Evolutionary conservation across 1,140 invertebrate genomes (phyloP), one percentile per base, ranked within the genome.

Genomic region (Ptiloglossa arizonensis): DNA sequence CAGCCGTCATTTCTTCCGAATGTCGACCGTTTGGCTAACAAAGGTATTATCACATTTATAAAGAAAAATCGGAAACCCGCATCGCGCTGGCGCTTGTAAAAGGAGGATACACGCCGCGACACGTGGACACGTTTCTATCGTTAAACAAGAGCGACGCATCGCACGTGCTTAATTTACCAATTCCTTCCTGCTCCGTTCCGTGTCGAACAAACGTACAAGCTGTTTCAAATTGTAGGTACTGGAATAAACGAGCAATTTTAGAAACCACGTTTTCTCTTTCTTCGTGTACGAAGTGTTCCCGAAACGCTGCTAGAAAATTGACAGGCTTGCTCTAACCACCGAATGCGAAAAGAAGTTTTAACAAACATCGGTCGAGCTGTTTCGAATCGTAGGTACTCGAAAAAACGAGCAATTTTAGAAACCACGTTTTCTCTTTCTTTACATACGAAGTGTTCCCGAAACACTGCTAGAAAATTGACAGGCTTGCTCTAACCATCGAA

Each of bases 21-120:
- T 17, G 59, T 54, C 35, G 35, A 52, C 13, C 48, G 24, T 44
- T 73, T 41, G 15, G 50, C 60, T 73, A 64, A 63, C 46, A 19
- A 5, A 4, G n/a, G 6, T 24, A 17, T 22, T 63, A 73, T 73
- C 41, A 72, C 38, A 63, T 63, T 8, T 38, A n/a, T 38, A 63
- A 62, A 63, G 27, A 4, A 11, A 5, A 48, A 24, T 52, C 22
- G 35, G 59, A 19, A 62, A 50, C 70, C 59, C 57, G 70, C 46
- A 74, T 74, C 27, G 35, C 11, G 17, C 44, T 66, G 5, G 15
- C 0, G 44, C 44, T 19, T 15, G 1, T 15, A 41, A n/a, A 69
- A 38, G 11, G 4, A 59, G 27, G 15, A 59, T 59, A 9, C 19
- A 19, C 5, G 38, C 11, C 27, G 13, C 27, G 35, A 54, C 32